Conservation (phyloP, 2,797 vertebrate genomes). For the Leptatherina wallacei region DNA sequence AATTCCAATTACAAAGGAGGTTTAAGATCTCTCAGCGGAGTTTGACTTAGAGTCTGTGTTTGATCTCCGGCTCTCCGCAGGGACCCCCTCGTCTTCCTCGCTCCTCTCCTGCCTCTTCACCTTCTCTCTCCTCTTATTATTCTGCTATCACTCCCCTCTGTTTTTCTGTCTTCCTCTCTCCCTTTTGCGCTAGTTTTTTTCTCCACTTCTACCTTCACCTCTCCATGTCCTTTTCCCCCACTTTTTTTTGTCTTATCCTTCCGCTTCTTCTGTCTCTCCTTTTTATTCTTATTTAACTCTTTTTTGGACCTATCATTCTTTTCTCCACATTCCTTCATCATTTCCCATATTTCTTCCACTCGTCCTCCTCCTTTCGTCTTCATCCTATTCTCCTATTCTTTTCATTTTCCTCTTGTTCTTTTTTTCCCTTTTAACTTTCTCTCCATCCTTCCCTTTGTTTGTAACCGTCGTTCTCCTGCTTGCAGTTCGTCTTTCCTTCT, state of each 20-base stretch:
- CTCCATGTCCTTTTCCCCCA: slow-evolving; percentile 8
- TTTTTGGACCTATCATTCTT: neutral
- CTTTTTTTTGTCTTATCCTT: neutral
- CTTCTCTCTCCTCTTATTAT: slow-evolving; percentile 52
- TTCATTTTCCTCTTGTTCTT: too few species aligned
- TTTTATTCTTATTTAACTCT: neutral
- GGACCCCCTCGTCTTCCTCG: slow-evolving; percentile 69
- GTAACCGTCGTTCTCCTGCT: neutral
- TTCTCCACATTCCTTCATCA: neutral
- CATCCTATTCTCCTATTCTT: too few species aligned
- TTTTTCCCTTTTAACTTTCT: neutral
- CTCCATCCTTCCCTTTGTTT: neutral
- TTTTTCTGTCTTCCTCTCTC: neutral
- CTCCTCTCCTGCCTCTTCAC: slow-evolving; percentile 57
- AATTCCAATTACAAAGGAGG: slow-evolving; percentile 94
- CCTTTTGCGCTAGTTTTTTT: neutral
- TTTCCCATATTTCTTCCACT: neutral
- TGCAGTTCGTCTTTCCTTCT: too few species aligned
- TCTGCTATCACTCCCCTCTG: slow-evolving; percentile 11
- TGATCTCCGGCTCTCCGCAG: slow-evolving; percentile 90
- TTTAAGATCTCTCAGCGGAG: slow-evolving; percentile 91
- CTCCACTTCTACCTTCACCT: neutral
- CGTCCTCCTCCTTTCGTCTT: neutral
- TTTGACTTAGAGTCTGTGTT: slow-evolving; percentile 91
- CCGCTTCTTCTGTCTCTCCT: neutral